Base-by-base conservation (phyloP, 2,888 invertebrate genomes). In the Tineola bisselliella region DNA sequence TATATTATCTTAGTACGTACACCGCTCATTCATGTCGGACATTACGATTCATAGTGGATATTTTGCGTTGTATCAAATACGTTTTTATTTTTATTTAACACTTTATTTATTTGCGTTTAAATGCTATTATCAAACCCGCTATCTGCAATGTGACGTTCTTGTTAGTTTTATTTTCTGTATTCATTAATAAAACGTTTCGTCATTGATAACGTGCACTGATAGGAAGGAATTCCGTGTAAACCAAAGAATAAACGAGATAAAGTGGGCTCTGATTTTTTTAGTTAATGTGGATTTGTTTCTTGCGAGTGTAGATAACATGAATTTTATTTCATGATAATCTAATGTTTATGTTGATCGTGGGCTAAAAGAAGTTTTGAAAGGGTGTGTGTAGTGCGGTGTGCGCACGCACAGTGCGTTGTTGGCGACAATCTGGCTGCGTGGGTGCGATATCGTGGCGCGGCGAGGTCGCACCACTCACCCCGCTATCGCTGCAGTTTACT, bases 351-450 rank as follows among this genome's bases (percentile, higher is more conserved):
- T 38, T 10, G 11, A 12, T 38, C 2, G 38, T 38, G 38, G 38
- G 10, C 38, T 38, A 6, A 38, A 38, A n/a, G 31, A 6, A 12
- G 38, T 38, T 38, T 38, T 38, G 10, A 38, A n/a, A 38, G 38
- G 10, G 38, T 38, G 38, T 10, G 38, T 38, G 38, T 38, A 15
- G 56, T 56, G 56, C 13, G 25, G 56, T 18, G 25, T 56, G 56
- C 31, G 19, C 38, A n/a, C 25, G 59, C 44, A 15, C 59, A 43
- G 15, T 64, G 68, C 73, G 3, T 38, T 66, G 75, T 68, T 73
- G 86, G 86, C 84, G 86, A 84, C 86, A 84, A 81, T 79, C 83
- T 74, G 86, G 80, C 86, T 86, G 84, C 86, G 86, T 84, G 84
- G 86, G 86, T 81, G 71, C 77, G 33, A 44, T 83, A 83, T 84